Conservation (phyloP, 2,888 invertebrate species). For the Drosophila mercatorum region DNA sequence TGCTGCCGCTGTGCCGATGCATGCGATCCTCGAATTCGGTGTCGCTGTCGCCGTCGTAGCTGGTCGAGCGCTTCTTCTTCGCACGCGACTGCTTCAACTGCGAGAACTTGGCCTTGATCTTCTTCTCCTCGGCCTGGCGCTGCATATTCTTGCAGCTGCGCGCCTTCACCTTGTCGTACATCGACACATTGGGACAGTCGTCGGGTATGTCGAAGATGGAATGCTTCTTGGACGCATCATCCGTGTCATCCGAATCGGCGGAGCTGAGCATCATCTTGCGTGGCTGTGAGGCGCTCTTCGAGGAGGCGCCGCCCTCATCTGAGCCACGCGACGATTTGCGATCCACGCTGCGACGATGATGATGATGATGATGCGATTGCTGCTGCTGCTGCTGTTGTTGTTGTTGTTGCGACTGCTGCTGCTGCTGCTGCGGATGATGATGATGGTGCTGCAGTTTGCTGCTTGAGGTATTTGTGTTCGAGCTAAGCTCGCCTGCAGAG, state of each 20-base stretch:
- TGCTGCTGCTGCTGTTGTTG: slow-evolving; percentile 26
- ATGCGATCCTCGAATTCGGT: slow-evolving; percentile 86
- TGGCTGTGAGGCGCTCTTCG: slow-evolving; percentile 70
- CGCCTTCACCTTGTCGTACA: slow-evolving; percentile 99
- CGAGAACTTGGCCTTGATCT: slow-evolving; percentile 95
- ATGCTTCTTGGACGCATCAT: slow-evolving; percentile 89
- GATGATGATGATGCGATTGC: slow-evolving; percentile 56
- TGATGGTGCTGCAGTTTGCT: slow-evolving; percentile 55
- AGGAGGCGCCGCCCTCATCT: slow-evolving; percentile 66
- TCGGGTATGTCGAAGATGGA: slow-evolving; percentile 96
- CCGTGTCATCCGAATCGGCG: slow-evolving; percentile 90
- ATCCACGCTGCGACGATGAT: slow-evolving; percentile 70
- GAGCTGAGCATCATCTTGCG: slow-evolving; percentile 86
- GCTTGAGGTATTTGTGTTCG: slow-evolving; percentile 46
- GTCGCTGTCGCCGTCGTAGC: slow-evolving; percentile 95
- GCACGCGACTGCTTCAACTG: slow-evolving; percentile 94
- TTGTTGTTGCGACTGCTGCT: slow-evolving; percentile 21
- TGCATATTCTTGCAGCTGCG: slow-evolving; percentile 97
- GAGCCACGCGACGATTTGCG: slow-evolving; percentile 73
- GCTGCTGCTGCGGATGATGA: slow-evolving; percentile 26
- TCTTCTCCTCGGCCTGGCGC: slow-evolving; percentile 95
- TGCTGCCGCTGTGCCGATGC: slow-evolving; percentile 71
- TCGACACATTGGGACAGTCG: slow-evolving; percentile 94
- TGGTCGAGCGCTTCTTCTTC: slow-evolving; percentile 94
- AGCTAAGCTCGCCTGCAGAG: slow-evolving; percentile 70